Percentiles rank a stretch among this genome's conserved stretches.
Evolutionary conservation across 2,797 vertebrate genomes (phyloP).

Genomic region (Odontamblyopus lacepedii): DNA sequence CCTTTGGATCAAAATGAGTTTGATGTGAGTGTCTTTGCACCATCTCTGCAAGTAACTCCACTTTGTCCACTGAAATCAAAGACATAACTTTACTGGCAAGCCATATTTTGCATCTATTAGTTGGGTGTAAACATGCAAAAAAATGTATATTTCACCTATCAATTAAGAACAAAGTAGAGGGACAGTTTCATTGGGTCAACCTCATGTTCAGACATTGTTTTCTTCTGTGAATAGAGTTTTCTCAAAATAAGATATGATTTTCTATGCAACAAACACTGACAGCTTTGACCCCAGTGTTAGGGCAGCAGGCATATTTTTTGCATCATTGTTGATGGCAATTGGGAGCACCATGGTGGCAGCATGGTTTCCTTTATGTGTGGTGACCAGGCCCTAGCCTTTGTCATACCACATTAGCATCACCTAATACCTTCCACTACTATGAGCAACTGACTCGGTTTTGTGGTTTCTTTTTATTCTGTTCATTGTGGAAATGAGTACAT

Average conservation of each 20-base stretch:
- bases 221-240: not conserved
- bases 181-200: not conserved
- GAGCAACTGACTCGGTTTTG: slow-evolving; percentile 2
- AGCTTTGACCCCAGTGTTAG: slow-evolving; percentile 8
- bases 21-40: not conserved
- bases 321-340: slow-evolving; percentile 14
- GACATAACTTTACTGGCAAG: not conserved
- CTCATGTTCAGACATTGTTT: not conserved
- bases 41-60: not conserved
- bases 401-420: slow-evolving; percentile 39
- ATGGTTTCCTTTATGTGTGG: slow-evolving; percentile 27
- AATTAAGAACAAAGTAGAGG: not conserved
- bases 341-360: slow-evolving; percentile 34
- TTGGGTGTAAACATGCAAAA: not conserved
- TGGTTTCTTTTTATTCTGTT: not conserved
- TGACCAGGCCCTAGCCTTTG: slow-evolving; percentile 35
- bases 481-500: not conserved
- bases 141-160: not conserved
- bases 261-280: not conserved
- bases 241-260: not conserved
- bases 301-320: slow-evolving; percentile 15
- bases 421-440: slow-evolving; percentile 29
- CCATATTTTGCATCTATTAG: not conserved
- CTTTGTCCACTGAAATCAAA: not conserved
- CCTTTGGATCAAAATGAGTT: not conserved